phyloP scores from a whole-genome alignment of 1,140 invertebrate genomes.

The Dreissena polymorpha region DNA sequence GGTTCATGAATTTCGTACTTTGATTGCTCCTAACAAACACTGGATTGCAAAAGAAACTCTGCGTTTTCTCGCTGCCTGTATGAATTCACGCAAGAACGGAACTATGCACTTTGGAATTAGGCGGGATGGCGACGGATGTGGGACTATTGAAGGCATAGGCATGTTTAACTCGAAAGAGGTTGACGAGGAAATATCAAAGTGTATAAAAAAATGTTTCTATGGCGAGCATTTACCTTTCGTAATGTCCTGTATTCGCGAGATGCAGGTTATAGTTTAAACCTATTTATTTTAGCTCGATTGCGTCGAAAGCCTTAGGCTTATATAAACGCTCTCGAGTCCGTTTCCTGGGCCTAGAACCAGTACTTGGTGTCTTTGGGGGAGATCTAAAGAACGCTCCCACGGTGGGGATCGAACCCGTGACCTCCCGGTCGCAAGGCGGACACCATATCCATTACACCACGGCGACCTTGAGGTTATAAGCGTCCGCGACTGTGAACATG shows the following conservation, averaged over 20 bases:
- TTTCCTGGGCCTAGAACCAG: too few species aligned
- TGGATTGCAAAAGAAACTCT: conserved; percentile 18
- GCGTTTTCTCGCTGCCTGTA: conserved; percentile 24
- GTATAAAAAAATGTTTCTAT: conserved; percentile 9
- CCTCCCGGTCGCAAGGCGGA: too few species aligned
- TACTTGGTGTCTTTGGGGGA: too few species aligned
- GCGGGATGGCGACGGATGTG: neutral
- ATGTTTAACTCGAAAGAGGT: neutral
- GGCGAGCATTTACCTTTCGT: conserved; percentile 5
- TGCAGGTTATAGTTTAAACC: too few species aligned
- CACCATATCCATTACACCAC: too few species aligned
- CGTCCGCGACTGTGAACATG: neutral
- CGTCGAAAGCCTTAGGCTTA: too few species aligned
- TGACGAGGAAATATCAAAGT: conserved; percentile 15
- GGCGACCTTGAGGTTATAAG: too few species aligned
- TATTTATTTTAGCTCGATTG: too few species aligned
- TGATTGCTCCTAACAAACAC: neutral
- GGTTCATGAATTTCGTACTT: conserved; percentile 8
- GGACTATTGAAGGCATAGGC: conserved; percentile 15
- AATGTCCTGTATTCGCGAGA: conserved; percentile 8
- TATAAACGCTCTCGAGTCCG: too few species aligned
- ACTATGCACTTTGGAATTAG: conserved; percentile 38
- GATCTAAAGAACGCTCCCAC: too few species aligned
- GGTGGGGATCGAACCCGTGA: too few species aligned
- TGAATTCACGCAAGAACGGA: conserved; percentile 32